Conservation (phyloP, 2,888 invertebrate species). For the Physocephala rufipes region DNA sequence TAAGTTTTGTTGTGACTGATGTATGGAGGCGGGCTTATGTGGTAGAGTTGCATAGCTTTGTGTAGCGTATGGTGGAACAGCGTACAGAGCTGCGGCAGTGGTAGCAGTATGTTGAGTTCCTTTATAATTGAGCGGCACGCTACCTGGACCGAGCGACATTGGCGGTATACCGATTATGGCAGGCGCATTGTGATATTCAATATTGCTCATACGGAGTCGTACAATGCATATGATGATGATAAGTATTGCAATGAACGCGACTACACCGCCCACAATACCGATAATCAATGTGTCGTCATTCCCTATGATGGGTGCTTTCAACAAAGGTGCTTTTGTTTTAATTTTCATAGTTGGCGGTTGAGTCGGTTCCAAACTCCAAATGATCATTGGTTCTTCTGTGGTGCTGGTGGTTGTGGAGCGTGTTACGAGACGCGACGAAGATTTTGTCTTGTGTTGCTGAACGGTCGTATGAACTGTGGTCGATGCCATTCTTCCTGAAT, state of each 20-base stretch:
- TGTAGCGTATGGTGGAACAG: constrained; percentile 73
- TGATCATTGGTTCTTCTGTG: constrained; percentile 84
- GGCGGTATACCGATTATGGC: constrained; percentile 69
- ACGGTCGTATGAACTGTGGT: constrained; percentile 52
- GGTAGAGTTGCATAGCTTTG: constrained; percentile 73
- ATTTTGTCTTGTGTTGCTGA: constrained; percentile 53
- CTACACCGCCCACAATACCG: constrained; percentile 92
- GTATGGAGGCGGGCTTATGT: constrained; percentile 69
- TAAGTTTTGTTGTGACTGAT: constrained; percentile 63
- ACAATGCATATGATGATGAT: constrained; percentile 91
- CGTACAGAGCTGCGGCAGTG: constrained; percentile 70
- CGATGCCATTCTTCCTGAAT: constrained; percentile 70
- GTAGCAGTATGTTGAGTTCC: constrained; percentile 67
- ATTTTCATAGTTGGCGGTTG: constrained; percentile 70
- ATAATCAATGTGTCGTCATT: constrained; percentile 94
- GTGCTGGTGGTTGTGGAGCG: constrained; percentile 68
- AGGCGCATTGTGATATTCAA: constrained; percentile 76
- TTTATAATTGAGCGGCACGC: constrained; percentile 69
- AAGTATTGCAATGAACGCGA: constrained; percentile 87
- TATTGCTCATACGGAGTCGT: constrained; percentile 75
- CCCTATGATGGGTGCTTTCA: constrained; percentile 74
- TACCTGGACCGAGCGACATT: constrained; percentile 69
- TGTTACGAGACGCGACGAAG: constrained; percentile 65
- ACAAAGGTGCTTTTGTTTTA: constrained; percentile 68
- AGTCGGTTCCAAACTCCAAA: constrained; percentile 86